phyloP scores from a whole-genome alignment of 2,113 vertebrate genomes.

The Okapia johnstoni region DNA sequence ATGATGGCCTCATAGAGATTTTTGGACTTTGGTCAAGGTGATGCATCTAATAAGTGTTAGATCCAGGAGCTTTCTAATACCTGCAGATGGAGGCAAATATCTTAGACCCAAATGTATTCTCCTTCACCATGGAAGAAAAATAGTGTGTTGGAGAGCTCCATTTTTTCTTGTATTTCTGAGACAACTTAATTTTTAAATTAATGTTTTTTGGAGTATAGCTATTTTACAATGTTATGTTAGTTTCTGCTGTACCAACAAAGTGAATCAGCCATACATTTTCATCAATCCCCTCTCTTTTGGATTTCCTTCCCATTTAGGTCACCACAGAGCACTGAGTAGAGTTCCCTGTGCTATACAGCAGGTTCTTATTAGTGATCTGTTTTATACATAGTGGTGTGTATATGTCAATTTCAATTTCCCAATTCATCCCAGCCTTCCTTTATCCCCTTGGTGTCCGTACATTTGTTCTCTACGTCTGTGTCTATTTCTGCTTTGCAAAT shows the following conservation, averaged over 20 bases:
- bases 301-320: neutral
- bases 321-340: neutral
- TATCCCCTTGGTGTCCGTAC: neutral
- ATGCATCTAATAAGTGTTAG: neutral
- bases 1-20: neutral
- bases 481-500: neutral
- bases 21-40: constrained; percentile 10
- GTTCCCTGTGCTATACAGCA: neutral
- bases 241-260: neutral
- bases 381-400: neutral
- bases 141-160: neutral
- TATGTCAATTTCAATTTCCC: neutral
- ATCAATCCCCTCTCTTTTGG: neutral
- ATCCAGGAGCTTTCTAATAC: neutral
- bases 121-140: neutral
- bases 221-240: neutral
- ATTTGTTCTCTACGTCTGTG: neutral
- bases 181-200: neutral
- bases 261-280: neutral
- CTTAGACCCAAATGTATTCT: neutral
- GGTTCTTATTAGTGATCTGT: neutral
- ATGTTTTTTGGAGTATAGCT: neutral
- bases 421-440: neutral
- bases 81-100: neutral
- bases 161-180: neutral